Evolutionary conservation across 92 coral and sea anemone species (phyloP), one percentile per base, ranked within the genome.

Genomic region (Desmophyllum pertusum): DNA sequence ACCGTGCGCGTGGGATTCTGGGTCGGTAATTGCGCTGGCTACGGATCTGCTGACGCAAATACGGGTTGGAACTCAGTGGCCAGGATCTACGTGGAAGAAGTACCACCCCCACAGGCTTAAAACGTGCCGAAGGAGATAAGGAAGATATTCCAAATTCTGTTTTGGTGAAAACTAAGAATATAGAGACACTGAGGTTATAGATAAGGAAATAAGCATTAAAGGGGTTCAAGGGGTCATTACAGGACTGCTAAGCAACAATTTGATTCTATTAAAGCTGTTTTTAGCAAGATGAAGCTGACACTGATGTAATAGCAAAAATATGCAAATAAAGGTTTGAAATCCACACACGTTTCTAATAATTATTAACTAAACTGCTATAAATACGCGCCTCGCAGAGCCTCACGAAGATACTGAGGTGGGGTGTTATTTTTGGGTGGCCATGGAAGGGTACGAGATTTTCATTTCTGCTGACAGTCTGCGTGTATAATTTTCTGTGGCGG

Each of bases 1-100:
- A 73, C 7, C 10, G 78, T 85, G 33, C 89, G 89, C 73, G 80
- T 80, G 75, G 89, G 89, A 70, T 80, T 86, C 89, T 80, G 85
- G 85, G 89, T 86, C 45, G 89, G 89, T 4, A 77, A 78, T 64
- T 85, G 89, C 4, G 29, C 14, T 6, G 69, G 88, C 46, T 46
- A 25, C 75, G 67, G 77, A 66, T 29, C 40, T 45, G 88, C 88
- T 64, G 78, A 85, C 55, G 88, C 88, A 0, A 64, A 63, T 17
- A 77, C 84, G 6, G 88, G 88, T 5, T 85, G 77, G 76, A 57
- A 85, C 33, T 76, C 88, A 8, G 83, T 84, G 11, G 76, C 88
- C 33, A 66, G 88, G 62, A 84, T 84, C 23, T 79, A 74, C 59
- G 59, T 85, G 37, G 88, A 85, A 50, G 88, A 85, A 79, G 71